Evolutionary conservation across 2,888 invertebrate genomes (phyloP).

Genomic region (Melieria crassipennis): DNA sequence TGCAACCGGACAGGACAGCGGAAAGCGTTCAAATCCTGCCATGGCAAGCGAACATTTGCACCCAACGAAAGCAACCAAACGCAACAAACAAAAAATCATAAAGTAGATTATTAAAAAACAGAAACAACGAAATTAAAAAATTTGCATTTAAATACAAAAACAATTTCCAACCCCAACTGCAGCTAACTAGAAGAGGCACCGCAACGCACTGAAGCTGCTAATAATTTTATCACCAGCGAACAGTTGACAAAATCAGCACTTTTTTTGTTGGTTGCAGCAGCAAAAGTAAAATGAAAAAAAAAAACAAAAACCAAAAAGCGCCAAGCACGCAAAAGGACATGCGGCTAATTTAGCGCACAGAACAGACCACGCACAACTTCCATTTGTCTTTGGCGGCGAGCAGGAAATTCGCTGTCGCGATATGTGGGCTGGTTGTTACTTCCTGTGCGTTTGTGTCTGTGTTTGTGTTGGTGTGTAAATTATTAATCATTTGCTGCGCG

Average conservation of each 20-base stretch:
- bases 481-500: conserved; percentile 62
- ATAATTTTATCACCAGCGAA: conserved; percentile 62
- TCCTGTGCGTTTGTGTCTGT: conserved; percentile 19
- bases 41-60: conserved; percentile 4
- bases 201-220: conserved; percentile 45
- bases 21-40: background rate
- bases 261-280: conserved; percentile 37
- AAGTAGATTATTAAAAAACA: conserved; percentile 28
- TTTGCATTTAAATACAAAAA: conserved; percentile 61
- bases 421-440: background rate
- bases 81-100: background rate
- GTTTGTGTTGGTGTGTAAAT: conserved; percentile 42
- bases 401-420: conserved; percentile 19
- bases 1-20: conserved; percentile 47
- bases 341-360: conserved; percentile 60
- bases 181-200: conserved; percentile 15
- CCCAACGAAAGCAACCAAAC: background rate
- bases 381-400: conserved; percentile 55
- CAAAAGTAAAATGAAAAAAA: conserved; percentile 8
- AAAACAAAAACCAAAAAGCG: conserved; percentile 8
- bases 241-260: conserved; percentile 63
- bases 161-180: conserved; percentile 37
- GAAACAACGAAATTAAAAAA: conserved; percentile 63
- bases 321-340: conserved; percentile 30
- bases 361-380: conserved; percentile 60